Percentiles rank a stretch among this genome's conserved stretches.
Evolutionary conservation across 2,797 vertebrate genomes (phyloP).

Genomic region (Melanotaenia trifasciata): DNA sequence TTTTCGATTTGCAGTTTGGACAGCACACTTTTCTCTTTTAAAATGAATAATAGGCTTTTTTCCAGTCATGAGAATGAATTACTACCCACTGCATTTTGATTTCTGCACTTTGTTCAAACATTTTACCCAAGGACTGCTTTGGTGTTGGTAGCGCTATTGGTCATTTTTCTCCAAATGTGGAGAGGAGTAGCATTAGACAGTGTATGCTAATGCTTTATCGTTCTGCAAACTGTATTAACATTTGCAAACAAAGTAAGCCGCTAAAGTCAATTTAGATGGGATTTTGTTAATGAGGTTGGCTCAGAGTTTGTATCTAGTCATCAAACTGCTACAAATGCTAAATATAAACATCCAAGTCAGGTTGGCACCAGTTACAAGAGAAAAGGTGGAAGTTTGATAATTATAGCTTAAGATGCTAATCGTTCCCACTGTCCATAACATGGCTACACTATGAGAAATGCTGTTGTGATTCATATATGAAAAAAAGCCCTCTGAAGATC

Average conservation of each 20-base stretch:
- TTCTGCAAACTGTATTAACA: not conserved
- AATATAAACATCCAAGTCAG: not conserved
- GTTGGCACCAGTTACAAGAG: not conserved
- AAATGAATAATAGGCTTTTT: slow-evolving; percentile 16
- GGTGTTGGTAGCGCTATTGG: slow-evolving; percentile 17
- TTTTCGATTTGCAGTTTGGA: slow-evolving; percentile 46
- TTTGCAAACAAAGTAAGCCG: not conserved
- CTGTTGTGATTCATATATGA: no score
- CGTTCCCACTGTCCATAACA: slow-evolving; percentile 24
- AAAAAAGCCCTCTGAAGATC: not conserved
- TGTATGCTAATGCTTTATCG: slow-evolving; percentile 14
- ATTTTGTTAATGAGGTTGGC: not conserved
- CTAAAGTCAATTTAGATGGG: not conserved
- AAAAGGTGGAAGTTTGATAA: not conserved
- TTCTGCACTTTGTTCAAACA: slow-evolving; percentile 29
- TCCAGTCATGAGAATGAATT: slow-evolving; percentile 31
- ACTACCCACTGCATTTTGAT: slow-evolving; percentile 41
- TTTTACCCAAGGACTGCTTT: slow-evolving; percentile 38
- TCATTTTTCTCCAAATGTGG: not conserved
- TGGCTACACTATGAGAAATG: not conserved
- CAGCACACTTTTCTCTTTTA: slow-evolving; percentile 41
- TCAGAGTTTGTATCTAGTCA: not conserved
- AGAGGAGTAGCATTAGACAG: slow-evolving; percentile 17
- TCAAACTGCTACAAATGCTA: not conserved
- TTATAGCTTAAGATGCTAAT: slow-evolving; percentile 2